Conservation (phyloP, 2,888 invertebrate genomes). For the Camptogramma bilineatum region DNA sequence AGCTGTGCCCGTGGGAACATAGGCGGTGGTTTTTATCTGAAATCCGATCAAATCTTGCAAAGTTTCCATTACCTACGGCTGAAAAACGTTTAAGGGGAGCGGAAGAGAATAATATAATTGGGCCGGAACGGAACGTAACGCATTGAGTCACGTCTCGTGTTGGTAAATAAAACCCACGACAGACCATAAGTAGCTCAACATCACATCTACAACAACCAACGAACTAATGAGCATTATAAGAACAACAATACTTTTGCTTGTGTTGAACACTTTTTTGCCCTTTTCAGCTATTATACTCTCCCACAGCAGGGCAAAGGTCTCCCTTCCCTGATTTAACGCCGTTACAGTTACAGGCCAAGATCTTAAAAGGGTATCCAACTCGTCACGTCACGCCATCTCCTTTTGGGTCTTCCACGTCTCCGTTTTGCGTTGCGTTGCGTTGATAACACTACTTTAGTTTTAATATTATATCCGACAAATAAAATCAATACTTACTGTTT, state of each 20-base stretch:
- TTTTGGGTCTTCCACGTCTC: no score
- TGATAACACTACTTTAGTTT: no score
- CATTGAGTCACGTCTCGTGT: slow-evolving; percentile 48
- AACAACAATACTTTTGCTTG: neutral
- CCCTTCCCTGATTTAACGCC: no score
- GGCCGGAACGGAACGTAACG: slow-evolving; percentile 38
- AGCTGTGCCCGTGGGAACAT: slow-evolving; percentile 42
- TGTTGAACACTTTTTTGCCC: no score
- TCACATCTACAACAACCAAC: neutral
- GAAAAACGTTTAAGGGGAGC: slow-evolving; percentile 46
- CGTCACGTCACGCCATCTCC: no score
- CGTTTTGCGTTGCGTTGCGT: no score
- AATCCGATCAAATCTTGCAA: slow-evolving; percentile 48
- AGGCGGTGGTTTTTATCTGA: slow-evolving; percentile 45
- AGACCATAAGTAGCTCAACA: slow-evolving; percentile 13
- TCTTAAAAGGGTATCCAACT: no score
- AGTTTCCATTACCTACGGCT: slow-evolving; percentile 47
- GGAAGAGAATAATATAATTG: slow-evolving; percentile 48
- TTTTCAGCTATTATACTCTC: no score
- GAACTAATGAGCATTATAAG: neutral
- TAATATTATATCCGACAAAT: no score
- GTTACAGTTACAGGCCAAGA: no score
- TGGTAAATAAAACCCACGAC: slow-evolving; percentile 44
- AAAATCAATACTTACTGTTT: no score
- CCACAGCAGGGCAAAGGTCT: no score